Conservation (phyloP, 2,888 invertebrate species). For the Platerodrilus igneus region DNA sequence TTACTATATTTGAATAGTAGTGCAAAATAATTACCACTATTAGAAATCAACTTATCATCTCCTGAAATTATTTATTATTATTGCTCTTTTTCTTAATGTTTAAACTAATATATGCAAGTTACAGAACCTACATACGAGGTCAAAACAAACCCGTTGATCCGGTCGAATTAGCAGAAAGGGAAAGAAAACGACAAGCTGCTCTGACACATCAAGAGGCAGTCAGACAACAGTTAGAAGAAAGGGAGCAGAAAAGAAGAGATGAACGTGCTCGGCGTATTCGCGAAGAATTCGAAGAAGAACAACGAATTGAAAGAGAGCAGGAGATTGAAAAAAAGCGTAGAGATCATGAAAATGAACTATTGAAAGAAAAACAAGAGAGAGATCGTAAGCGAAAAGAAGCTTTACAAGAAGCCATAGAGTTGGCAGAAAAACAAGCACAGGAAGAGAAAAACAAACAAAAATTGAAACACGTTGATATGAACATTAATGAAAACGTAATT, state of each 20-base stretch:
- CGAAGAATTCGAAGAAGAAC: slow-evolving; percentile 80
- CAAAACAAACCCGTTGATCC: slow-evolving; percentile 83
- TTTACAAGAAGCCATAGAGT: slow-evolving; percentile 72
- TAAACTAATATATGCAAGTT: no score
- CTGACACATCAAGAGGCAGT: slow-evolving; percentile 83
- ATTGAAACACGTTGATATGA: slow-evolving; percentile 40
- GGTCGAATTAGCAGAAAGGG: slow-evolving; percentile 72
- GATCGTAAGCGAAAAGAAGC: slow-evolving; percentile 70
- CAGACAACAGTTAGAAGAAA: slow-evolving; percentile 77
- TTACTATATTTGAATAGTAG: no score
- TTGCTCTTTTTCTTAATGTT: no score
- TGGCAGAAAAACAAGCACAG: slow-evolving; percentile 68
- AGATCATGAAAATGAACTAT: slow-evolving; percentile 65
- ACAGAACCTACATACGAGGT: slow-evolving; percentile 71
- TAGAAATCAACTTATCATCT: no score
- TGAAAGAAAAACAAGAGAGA: slow-evolving; percentile 64
- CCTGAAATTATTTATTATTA: no score
- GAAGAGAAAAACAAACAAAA: slow-evolving; percentile 42
- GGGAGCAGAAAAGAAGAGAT: slow-evolving; percentile 67
- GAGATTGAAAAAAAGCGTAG: slow-evolving; percentile 63
- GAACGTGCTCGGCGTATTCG: slow-evolving; percentile 68
- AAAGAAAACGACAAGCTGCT: slow-evolving; percentile 75
- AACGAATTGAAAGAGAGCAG: slow-evolving; percentile 68
- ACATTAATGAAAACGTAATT: slow-evolving; percentile 47
- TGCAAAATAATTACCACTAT: no score